phyloP scores from a whole-genome alignment of 2,113 vertebrate species.

The Mugil cephalus region DNA sequence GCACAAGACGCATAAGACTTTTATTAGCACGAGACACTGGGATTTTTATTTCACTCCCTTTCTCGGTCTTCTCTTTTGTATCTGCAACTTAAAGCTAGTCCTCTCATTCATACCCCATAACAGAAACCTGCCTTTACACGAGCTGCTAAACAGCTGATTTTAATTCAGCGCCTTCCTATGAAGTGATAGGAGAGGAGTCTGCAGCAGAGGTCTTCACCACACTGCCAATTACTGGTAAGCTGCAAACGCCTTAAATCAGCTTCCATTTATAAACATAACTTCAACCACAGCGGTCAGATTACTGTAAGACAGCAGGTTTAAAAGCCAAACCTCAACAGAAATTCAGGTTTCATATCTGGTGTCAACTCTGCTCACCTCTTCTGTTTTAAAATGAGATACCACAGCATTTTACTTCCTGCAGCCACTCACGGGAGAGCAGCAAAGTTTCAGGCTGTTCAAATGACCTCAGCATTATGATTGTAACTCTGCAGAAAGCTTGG shows the following conservation, averaged over 20 bases:
- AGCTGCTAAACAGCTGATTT: constrained; percentile 88
- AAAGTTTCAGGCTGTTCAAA: constrained; percentile 73
- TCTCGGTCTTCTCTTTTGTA: constrained; percentile 45
- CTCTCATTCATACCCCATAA: constrained; percentile 79
- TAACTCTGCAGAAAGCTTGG: constrained; percentile 66
- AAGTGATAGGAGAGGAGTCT: constrained; percentile 72
- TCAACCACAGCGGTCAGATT: constrained; percentile 72
- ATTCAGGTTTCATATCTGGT: constrained; percentile 63
- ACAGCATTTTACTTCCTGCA: constrained; percentile 70
- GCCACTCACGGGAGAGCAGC: constrained; percentile 42
- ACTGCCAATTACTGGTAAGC: constrained; percentile 79
- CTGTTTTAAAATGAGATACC: constrained; percentile 65
- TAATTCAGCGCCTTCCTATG: constrained; percentile 84
- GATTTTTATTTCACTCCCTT: constrained; percentile 24
- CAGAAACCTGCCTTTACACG: constrained; percentile 84
- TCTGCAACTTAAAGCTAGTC: constrained; percentile 82
- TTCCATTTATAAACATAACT: constrained; percentile 74
- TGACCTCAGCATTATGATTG: constrained; percentile 77
- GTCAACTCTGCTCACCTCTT: constrained; percentile 55
- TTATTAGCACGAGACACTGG: constrained; percentile 71
- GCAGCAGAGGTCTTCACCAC: constrained; percentile 70
- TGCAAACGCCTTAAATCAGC: constrained; percentile 80
- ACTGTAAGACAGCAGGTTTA: constrained; percentile 67
- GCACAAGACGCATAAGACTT: constrained; percentile 69
- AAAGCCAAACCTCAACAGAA: constrained; percentile 68